phyloP scores from a whole-genome alignment of 2,113 vertebrate genomes.

The Verasper variegatus region DNA sequence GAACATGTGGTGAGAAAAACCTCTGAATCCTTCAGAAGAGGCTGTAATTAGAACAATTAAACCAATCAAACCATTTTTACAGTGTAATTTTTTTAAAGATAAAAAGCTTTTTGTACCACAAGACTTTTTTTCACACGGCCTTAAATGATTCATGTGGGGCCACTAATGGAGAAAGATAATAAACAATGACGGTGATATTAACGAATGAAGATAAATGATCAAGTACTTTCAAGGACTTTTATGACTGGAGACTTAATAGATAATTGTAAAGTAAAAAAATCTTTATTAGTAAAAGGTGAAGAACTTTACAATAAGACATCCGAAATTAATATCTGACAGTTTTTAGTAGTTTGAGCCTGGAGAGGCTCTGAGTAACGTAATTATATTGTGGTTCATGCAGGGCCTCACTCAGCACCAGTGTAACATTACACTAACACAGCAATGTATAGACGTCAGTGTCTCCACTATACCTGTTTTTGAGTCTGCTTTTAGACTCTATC shows the following conservation, averaged over 20 bases:
- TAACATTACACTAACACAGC: not conserved
- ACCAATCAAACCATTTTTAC: not conserved
- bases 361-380: not conserved
- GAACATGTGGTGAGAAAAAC: no score
- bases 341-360: not conserved
- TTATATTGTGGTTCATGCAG: not conserved
- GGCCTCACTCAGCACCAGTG: not conserved
- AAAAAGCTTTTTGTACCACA: not conserved
- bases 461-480: not conserved
- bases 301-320: not conserved
- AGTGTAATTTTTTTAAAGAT: not conserved
- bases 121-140: no score
- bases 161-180: not conserved
- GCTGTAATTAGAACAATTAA: not conserved
- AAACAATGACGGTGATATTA: not conserved
- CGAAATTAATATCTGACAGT: not conserved
- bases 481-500: constrained; percentile 3
- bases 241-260: not conserved
- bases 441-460: not conserved
- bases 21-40: not conserved
- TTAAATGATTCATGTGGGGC: not conserved
- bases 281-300: not conserved
- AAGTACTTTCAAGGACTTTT: not conserved
- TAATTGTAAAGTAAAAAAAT: not conserved
- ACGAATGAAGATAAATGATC: constrained; percentile 8